Base-by-base conservation (phyloP, 2,113 vertebrate genomes). In the Pluvianellus socialis region DNA sequence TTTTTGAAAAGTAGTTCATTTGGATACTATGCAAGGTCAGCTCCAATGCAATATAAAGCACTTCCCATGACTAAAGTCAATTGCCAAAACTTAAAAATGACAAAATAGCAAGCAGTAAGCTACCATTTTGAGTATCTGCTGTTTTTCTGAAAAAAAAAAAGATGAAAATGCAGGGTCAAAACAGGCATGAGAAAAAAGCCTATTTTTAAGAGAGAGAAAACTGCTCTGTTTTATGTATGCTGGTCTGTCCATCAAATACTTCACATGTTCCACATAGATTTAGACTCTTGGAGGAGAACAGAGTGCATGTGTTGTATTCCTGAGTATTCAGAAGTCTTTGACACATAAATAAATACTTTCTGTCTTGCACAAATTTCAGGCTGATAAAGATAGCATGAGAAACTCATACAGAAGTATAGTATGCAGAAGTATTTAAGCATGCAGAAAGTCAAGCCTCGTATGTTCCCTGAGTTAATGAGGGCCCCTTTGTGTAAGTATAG, bases 271-370 rank as follows among this genome's bases (percentile, higher is more conserved):
- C 17, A 14, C 13, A 17, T 63, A 65, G 28, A 28, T 73, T n/a
- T 61, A 84, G 26, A 42, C 10, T 55, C 30, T 47, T 62, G 42
- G n/a, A 79, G 40, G 12, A 55, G 15, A 61, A 35, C 0, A 33
- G 7, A 28, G n/a, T 27, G 45, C 40, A 84, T 28, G 19, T 90
- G 49, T 58, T 84, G 16, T 73, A n/a, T 35, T 90, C 52, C 38
- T 30, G 38, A n/a, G 8, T 87, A 76, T 92, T 80, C 68, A 63
- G 58, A 94, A 81, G 22, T 55, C 38, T 87, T 81, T 93, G 62
- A 68, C 49, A 66, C 7, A 49, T 7, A 71, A 28, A 59, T 55
- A 80, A 86, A 68, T 56, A 73, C 23, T 84, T 73, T 59, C 32
- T 80, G 44, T 13, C 15, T 73, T 0, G 0, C 76, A 12, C 5